These are phyloP conservation scores for Drosophila ezoana DNA, from an alignment of 2,888 invertebrate genomes.

Conservation along the genomic window DNA sequence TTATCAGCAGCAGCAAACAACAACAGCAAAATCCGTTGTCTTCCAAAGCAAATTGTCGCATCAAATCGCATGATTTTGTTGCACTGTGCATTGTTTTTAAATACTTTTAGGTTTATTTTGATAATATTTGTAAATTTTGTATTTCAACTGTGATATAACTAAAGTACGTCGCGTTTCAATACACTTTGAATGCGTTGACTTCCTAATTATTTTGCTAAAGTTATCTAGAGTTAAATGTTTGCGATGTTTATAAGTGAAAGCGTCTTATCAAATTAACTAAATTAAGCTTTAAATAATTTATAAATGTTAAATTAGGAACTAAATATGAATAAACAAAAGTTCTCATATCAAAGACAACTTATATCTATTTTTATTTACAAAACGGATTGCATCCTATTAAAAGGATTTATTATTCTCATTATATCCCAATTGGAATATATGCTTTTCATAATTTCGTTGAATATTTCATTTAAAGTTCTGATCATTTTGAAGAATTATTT, in stretches of 20 bases:
- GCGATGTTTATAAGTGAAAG: slow-evolving; percentile 21
- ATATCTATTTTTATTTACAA: not conserved
- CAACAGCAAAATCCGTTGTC: slow-evolving; percentile 76
- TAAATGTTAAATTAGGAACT: slow-evolving; percentile 69
- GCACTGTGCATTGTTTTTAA: slow-evolving; percentile 61
- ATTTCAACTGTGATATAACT: slow-evolving; percentile 75
- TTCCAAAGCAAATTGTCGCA: slow-evolving; percentile 74
- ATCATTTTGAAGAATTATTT: too few relatives aligned
- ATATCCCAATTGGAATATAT: not conserved
- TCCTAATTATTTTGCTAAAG: slow-evolving; percentile 54
- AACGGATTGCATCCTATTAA: not conserved
- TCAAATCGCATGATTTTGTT: slow-evolving; percentile 36
- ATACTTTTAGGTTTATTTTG: slow-evolving; percentile 52
- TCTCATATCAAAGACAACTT: slow-evolving; percentile 17
- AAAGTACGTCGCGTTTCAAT: slow-evolving; percentile 55
- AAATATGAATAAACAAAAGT: slow-evolving; percentile 42
- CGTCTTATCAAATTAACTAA: slow-evolving; percentile 43
- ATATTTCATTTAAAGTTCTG: too few relatives aligned
- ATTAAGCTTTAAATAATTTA: slow-evolving; percentile 78
- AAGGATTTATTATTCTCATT: not conserved
- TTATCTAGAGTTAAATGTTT: slow-evolving; percentile 48
- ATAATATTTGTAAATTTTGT: slow-evolving; percentile 64
- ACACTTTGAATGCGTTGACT: slow-evolving; percentile 33
- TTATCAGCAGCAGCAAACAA: slow-evolving; percentile 35
- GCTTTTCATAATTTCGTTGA: not conserved